Evolutionary conservation across 92 coral and sea anemone species (phyloP).

Genomic region (Phenganax stokvisi): DNA sequence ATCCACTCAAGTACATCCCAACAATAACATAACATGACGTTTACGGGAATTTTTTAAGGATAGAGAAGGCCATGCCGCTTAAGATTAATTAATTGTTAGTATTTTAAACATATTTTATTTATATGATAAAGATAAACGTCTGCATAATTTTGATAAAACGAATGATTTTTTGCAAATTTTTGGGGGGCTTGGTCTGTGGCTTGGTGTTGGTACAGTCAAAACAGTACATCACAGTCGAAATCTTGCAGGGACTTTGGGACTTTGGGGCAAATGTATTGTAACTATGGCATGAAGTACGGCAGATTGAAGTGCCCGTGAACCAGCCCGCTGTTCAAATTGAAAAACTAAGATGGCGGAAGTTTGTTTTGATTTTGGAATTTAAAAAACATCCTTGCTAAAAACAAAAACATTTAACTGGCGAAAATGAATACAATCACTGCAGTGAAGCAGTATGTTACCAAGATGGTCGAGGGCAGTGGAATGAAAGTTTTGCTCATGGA

Average conservation of each 20-base stretch:
- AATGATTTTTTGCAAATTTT: no score
- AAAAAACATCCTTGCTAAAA: neutral
- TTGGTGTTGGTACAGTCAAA: no score
- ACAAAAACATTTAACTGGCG: neutral
- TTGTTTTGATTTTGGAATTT: neutral
- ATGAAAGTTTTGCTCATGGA: conserved; percentile 98
- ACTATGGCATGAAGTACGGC: neutral
- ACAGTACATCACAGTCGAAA: neutral
- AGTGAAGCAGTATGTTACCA: conserved; percentile 87
- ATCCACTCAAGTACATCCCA: no score
- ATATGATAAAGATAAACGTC: no score
- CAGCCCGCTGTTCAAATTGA: neutral
- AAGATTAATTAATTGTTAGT: no score
- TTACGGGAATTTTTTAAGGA: no score
- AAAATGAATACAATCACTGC: conserved; percentile 93
- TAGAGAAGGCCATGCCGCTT: no score
- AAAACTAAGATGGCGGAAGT: conserved; percentile 6
- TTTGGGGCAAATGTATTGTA: neutral
- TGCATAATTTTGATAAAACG: no score
- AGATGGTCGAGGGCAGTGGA: conserved; percentile 95
- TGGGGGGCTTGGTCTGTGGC: no score
- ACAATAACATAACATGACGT: no score
- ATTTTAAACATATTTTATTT: no score
- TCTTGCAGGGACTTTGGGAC: neutral
- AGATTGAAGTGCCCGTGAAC: neutral